Evolutionary conservation across 2,113 vertebrate genomes (phyloP).

Genomic region (Tachysurus vachellii): DNA sequence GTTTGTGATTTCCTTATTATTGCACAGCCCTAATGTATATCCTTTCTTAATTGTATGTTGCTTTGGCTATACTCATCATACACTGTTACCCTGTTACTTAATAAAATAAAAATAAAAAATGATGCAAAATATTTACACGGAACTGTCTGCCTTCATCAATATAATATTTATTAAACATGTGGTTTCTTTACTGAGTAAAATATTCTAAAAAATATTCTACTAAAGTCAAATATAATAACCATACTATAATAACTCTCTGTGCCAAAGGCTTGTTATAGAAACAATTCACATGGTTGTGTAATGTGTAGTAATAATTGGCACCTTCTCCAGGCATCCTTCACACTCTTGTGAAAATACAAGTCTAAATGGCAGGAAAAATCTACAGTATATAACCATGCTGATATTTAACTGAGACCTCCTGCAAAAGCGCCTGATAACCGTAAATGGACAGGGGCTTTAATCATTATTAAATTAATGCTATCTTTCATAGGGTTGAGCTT

Average conservation of each 20-base stretch:
- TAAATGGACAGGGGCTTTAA: neutral
- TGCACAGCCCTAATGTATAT: neutral
- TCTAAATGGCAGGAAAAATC: constrained; percentile 33
- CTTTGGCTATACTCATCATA: neutral
- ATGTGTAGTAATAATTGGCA: constrained; percentile 23
- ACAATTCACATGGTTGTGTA: constrained; percentile 4
- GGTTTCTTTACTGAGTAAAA: neutral
- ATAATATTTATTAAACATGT: neutral
- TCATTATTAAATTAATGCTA: neutral
- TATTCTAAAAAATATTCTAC: neutral
- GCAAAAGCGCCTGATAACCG: neutral
- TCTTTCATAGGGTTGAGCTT: neutral
- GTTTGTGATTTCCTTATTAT: neutral
- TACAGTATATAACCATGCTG: neutral
- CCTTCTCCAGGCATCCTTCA: neutral
- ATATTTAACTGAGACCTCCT: neutral
- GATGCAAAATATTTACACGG: neutral
- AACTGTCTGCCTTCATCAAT: neutral
- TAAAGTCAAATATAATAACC: neutral
- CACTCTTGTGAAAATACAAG: constrained; percentile 8
- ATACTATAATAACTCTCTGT: neutral
- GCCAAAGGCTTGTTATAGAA: constrained; percentile 2
- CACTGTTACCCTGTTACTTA: neutral
- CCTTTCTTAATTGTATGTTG: neutral
- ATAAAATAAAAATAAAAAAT: neutral